Evolutionary conservation across 2,797 vertebrate species (phyloP), one percentile per base, ranked within the genome.

Genomic region (Mormyrus hasselquistii): DNA sequence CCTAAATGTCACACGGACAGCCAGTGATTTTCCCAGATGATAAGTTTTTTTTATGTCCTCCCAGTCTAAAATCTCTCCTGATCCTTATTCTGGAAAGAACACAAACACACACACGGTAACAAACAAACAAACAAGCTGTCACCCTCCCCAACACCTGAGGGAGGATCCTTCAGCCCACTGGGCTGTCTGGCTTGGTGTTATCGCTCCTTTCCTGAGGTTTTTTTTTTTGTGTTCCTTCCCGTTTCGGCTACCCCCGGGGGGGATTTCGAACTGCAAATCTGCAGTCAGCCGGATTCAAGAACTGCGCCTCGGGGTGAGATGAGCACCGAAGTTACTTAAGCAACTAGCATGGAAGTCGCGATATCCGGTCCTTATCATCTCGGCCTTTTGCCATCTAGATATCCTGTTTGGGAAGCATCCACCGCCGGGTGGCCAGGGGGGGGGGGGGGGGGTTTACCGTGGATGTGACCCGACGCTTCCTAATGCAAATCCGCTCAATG

Each of bases 321-420:
- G 47, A 50, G 16, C 41, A 82, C 76, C 16, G 2, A 41, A 47
- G 7, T 44, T 7, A 38, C 73, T 82, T 82, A 47, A 12, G 16
- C 76, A 7, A 82, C 38, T 82, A 44, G 41, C 38, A 47, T 47
- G 76, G 49, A 85, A 85, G 83, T n/a, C 25, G n/a, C n/a, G 83
- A 85, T 85, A 85, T 85, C n/a, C 83, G 8, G 44, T 6, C 83
- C 76, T 47, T 85, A 29, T 85, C n/a, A 85, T 85, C 49, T 85
- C 1, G 1, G 44, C 44, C 25, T 7, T 25, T 10, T 53, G 50
- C 14, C 50, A 86, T 16, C 84, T 14, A 38, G 52, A 86, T 10
- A 55, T 55, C 84, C 84, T 86, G 84, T 16, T 86, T 25, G 14
- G 84, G 25, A 14, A 55, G 3, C n/a, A 3, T 50, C 16, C 41